Evolutionary conservation across 2,113 vertebrate genomes (phyloP).

Genomic region (Prionailurus viverrinus): DNA sequence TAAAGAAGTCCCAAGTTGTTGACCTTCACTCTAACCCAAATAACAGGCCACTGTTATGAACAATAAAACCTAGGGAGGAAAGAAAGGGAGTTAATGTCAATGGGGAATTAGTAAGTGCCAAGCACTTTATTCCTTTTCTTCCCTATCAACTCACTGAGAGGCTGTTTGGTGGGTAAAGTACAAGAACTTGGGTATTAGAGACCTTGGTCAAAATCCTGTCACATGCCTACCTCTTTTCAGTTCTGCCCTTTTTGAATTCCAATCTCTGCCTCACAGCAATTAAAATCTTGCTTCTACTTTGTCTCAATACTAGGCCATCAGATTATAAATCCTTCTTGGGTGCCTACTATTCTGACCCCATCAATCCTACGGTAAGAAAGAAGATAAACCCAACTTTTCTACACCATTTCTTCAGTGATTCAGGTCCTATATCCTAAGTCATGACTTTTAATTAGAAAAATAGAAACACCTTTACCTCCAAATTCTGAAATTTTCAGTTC

Average conservation of each 20-base stretch:
- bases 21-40: neutral
- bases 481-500: conserved; percentile 45
- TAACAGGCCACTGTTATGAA: neutral
- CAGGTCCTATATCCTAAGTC: neutral
- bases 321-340: neutral
- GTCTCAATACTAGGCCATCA: neutral
- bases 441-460: conserved; percentile 27
- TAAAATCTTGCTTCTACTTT: neutral
- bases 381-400: neutral
- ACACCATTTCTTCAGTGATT: neutral
- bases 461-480: conserved; percentile 47
- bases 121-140: neutral
- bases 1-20: neutral
- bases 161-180: neutral
- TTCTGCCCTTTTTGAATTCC: neutral
- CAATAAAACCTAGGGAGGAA: conserved; percentile 12
- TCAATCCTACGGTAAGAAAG: neutral
- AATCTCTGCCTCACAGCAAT: neutral
- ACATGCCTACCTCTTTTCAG: neutral
- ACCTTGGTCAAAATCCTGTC: neutral
- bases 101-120: neutral
- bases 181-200: neutral
- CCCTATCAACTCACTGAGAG: neutral
- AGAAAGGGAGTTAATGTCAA: neutral
- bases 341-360: neutral